Percentiles rank a stretch among this genome's conserved stretches.
Conservation (phyloP, 2,797 vertebrate species). For the Poecilia picta region DNA sequence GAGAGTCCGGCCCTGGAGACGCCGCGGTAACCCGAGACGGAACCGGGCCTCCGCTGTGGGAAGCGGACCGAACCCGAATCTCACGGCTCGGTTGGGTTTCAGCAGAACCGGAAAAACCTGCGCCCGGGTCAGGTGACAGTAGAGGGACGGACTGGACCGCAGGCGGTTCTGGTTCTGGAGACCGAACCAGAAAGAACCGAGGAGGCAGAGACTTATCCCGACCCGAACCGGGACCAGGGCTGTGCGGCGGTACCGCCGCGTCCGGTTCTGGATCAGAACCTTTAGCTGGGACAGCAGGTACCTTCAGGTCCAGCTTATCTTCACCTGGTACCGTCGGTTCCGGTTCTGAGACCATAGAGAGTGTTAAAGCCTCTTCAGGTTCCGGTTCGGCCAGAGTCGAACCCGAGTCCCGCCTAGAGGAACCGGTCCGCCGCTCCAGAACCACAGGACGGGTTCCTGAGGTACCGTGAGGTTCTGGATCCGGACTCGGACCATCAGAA, state of each 20-base stretch:
- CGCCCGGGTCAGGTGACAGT: not conserved
- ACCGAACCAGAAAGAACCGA: not conserved
- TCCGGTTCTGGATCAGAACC: not conserved
- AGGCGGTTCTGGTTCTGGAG: constrained; percentile 10
- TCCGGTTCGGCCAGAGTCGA: not conserved
- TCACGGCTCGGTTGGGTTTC: not conserved
- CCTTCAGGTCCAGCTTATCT: too few relatives aligned
- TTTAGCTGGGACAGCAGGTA: too few relatives aligned
- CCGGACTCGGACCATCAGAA: not conserved
- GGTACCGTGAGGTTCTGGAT: not conserved
- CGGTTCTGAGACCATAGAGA: not conserved
- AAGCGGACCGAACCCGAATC: not conserved
- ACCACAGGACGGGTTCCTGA: too few relatives aligned
- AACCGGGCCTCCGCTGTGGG: constrained; percentile 4
- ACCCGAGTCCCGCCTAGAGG: not conserved
- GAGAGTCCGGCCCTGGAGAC: constrained; percentile 54
- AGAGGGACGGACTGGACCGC: not conserved
- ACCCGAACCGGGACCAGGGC: not conserved
- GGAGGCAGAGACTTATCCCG: constrained; percentile 48
- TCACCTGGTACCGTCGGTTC: too few relatives aligned
- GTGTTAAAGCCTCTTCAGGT: not conserved
- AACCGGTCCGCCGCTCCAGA: not conserved
- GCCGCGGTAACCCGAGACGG: constrained; percentile 30
- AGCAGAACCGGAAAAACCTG: constrained; percentile 2
- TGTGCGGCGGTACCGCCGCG: not conserved